Base-by-base conservation (phyloP, 2,113 vertebrate genomes). In the Rana temporaria region DNA sequence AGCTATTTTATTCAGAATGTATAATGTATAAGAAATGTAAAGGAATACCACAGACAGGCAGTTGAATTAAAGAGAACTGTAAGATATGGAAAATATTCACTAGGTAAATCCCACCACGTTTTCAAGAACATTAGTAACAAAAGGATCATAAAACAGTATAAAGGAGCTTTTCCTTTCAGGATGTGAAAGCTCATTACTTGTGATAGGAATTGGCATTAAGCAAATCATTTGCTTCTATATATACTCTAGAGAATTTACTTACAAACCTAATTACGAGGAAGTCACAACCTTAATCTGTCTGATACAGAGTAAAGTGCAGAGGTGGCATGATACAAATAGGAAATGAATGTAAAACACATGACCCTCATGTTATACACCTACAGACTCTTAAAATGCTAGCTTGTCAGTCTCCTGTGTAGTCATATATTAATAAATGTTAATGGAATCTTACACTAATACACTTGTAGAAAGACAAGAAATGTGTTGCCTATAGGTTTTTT, bases 281-380 rank as follows among this genome's bases (percentile, higher is more conserved):
- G 60, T 63, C 60, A 63, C 60, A 63, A 63, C 60, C 60, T 63
- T 63, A 63, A 63, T 63, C 60, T 63, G 60, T 15, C 22, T 63
- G 60, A 22, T 24, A 63, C 60, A 26, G 60, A 63, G 14, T 24
- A 63, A 24, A 63, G 60, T 24, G 60, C 60, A 63, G 22, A 63
- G 60, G 60, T 63, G 60, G 60, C 24, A 24, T 63, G 20, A 63
- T 63, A 63, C 20, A 63, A 63, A 15, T 15, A 63, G 20, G 60
- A 24, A 63, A 63, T 20, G 24, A 63, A 63, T 20, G 24, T 16
- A 24, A 20, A 63, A 24, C 22, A 63, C 60, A 63, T 63, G 24
- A 26, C 60, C 20, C 56, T 20, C 6, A 14, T 20, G 20, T 24
- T 22, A 20, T 63, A 63, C 24, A 63, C 60, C 14, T 20, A 26